Evolutionary conservation across 2,797 vertebrate genomes (phyloP), one percentile per base, ranked within the genome.

Genomic region (Varecia variegata): DNA sequence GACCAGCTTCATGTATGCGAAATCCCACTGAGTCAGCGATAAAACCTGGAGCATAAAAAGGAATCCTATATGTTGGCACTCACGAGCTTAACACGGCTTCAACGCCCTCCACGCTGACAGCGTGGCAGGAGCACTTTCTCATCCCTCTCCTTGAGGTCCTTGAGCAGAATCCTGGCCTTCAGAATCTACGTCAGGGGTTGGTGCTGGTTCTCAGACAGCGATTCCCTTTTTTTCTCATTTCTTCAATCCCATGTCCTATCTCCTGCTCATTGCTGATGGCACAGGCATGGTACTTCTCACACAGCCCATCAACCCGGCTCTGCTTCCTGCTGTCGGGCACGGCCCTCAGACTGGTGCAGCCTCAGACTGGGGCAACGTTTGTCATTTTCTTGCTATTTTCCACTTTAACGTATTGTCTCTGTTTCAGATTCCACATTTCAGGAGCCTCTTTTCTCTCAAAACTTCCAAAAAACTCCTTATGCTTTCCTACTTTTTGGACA

Each of bases 51-150:
- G 7, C 40, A 18, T 13, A 32, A 8, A 47, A 73, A 71, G 23
- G 58, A 52, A 30, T 23, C 3, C 35, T 8, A 1, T 3, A 1
- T 15, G 15, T 25, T 30, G 11, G 25, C 14, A 3, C 21, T 32
- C 40, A 30, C 38, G 3, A 13, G n/a, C 27, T 20, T 10, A 23
- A 9, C 79, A 2, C 3, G 15, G 14, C 54, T 79, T 11, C 50
- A 12, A 6, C 20, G 17, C 2, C 30, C 2, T 73, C 32, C 5
- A 4, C 0, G 0, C 43, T 0, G 5, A 9, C 0, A 3, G 65
- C 2, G 45, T 1, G 0, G 6, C 18, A 21, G 52, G 58, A 27
- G 0, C 15, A 4, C 25, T 10, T 40, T 79, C 2, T 40, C 30
- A 10, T 27, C 62, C 30, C 8, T 40, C 18, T 35, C 45, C 70